Evolutionary conservation across 2,113 vertebrate species (phyloP), one percentile per base, ranked within the genome.

Genomic region (Choloepus hoffmanni): DNA sequence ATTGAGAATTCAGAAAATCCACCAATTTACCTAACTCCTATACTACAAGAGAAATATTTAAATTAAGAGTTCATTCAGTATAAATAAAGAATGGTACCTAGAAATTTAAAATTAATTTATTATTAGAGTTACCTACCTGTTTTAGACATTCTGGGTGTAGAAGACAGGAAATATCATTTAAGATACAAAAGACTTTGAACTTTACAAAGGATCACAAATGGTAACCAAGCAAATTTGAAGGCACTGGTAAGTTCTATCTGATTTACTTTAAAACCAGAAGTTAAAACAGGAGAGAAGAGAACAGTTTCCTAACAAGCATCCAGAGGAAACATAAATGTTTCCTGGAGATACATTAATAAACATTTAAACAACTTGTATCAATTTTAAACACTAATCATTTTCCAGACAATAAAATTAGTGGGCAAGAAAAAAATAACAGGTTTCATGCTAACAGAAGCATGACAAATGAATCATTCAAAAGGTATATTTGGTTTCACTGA

Each of bases 321-420:
- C 36, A 94, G 53, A 87, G 36, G 58, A 84, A 95, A 92, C 95
- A 81, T 33, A 63, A 94, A 72, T 40, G 13, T 65, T 86, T 93
- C 36, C 78, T 73, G 82, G 63, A 48, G 45, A 73, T 40, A 26
- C 23, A 86, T 40, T 82, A 95, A 92, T 40, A 93, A 92, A 21
- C 73, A 95, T 45, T 72, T 86, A 78, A 92, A 26, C 36, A 86
- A 94, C 12, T 24, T 92, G 16, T 60, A 55, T 78, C 45, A 40
- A 78, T 90, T 94, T 86, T 81, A 87, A 95, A 67, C 94, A 86
- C 83, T 68, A 89, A 79, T 79, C 43, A 88, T 73, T 96, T 95
- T 60, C 76, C 60, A 96, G 76, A 36, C 30, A 93, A 92, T 63
- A 95, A 86, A 96, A 87, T 83, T 68, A 48, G 36, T 33, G 7